Percentiles rank a stretch among this genome's conserved stretches.
Conservation (phyloP, 2,888 invertebrate species). For the Flexamia atlantica region DNA sequence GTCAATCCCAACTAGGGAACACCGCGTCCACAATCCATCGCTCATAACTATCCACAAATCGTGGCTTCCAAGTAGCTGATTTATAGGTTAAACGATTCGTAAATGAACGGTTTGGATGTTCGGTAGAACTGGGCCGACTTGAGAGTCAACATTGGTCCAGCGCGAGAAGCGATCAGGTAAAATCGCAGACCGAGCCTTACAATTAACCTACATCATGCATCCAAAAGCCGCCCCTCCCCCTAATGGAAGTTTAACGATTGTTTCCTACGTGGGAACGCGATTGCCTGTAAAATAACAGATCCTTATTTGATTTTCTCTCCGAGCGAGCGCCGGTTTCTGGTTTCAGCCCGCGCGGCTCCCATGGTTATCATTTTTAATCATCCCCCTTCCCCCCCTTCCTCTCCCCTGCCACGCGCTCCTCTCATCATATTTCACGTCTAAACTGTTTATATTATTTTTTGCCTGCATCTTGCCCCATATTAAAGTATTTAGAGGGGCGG, state of each 20-base stretch:
- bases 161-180: no score
- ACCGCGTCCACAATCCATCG: no score
- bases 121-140: no score
- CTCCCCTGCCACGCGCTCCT: slow-evolving; percentile 38
- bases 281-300: slow-evolving; percentile 42
- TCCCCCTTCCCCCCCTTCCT: background rate
- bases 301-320: slow-evolving; percentile 37
- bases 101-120: no score
- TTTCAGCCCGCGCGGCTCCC: slow-evolving; percentile 39
- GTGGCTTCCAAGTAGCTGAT: no score
- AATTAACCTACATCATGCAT: no score
- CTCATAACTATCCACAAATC: no score
- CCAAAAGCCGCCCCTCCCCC: no score
- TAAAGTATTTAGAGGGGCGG: slow-evolving; percentile 62
- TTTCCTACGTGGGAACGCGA: slow-evolving; percentile 17
- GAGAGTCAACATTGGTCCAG: no score
- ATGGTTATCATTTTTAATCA: slow-evolving; percentile 59
- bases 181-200: no score
- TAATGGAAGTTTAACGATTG: slow-evolving; percentile 39
- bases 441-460: slow-evolving; percentile 65
- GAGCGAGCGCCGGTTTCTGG: slow-evolving; percentile 24
- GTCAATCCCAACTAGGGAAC: no score
- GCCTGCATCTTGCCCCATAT: slow-evolving; percentile 61
- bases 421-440: slow-evolving; percentile 64
- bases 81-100: no score